These are phyloP conservation scores for Speoplatyrhinus poulsoni DNA, from an alignment of 2,113 vertebrate species.

Conservation along the genomic window DNA sequence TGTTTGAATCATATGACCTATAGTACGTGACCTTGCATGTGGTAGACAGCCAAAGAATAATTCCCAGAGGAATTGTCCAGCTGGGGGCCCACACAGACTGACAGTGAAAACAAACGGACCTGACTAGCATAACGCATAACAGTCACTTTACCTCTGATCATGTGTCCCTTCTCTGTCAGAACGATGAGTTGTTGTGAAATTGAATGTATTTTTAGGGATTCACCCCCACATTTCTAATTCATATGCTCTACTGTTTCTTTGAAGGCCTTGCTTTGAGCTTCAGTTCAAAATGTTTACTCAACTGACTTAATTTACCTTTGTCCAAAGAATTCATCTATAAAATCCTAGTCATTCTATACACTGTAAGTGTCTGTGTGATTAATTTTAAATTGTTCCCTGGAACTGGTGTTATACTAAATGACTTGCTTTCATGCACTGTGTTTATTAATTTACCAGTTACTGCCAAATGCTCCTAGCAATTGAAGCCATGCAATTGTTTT, in stretches of 20 bases:
- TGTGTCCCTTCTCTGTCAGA: slow-evolving; percentile 28
- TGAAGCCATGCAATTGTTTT: too few relatives aligned
- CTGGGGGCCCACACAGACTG: slow-evolving; percentile 44
- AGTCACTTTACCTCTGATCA: slow-evolving; percentile 54
- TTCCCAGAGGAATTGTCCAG: slow-evolving; percentile 30
- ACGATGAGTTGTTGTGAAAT: slow-evolving; percentile 34
- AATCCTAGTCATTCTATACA: neutral
- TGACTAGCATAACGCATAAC: slow-evolving; percentile 51
- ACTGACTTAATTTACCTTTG: neutral
- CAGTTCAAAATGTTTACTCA: neutral
- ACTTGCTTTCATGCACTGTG: slow-evolving; percentile 28
- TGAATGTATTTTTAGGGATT: slow-evolving; percentile 36
- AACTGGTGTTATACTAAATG: slow-evolving; percentile 14
- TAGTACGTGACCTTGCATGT: neutral
- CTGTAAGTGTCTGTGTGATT: neutral
- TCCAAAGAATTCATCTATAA: neutral
- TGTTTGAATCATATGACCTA: neutral
- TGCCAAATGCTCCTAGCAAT: too few relatives aligned
- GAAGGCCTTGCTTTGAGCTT: neutral
- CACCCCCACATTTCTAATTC: neutral
- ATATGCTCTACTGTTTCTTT: neutral
- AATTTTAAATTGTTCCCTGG: neutral
- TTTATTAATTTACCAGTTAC: slow-evolving; percentile 16
- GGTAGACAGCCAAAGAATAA: slow-evolving; percentile 37
- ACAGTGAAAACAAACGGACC: slow-evolving; percentile 37